Conservation (phyloP, 2,113 vertebrate genomes). For the Onychorhynchus coronatus region DNA sequence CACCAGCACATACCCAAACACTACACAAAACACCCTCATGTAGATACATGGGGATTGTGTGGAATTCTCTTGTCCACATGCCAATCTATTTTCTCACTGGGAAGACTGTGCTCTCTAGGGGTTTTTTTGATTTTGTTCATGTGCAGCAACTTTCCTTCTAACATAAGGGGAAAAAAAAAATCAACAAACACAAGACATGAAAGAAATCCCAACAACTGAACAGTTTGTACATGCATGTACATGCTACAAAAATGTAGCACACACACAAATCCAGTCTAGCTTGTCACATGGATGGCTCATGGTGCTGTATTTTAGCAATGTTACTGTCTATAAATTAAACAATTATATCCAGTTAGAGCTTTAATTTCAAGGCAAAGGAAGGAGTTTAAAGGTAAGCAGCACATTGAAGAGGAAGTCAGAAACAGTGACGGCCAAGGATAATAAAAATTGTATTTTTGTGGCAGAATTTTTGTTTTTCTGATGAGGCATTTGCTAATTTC, state of each 20-base stretch:
- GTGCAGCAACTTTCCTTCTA: neutral
- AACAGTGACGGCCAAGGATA: neutral
- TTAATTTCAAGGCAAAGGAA: neutral
- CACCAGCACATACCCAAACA: neutral
- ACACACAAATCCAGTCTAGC: neutral
- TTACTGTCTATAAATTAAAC: neutral
- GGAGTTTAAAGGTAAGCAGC: neutral
- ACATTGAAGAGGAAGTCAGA: neutral
- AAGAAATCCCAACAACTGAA: neutral
- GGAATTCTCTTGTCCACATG: neutral
- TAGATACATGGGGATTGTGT: fast-evolving
- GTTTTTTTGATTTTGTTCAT: neutral
- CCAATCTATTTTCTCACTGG: neutral
- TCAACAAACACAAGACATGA: neutral
- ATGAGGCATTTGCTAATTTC: neutral
- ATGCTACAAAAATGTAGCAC: neutral
- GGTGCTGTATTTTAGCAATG: neutral
- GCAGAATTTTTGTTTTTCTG: neutral
- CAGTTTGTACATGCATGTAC: neutral
- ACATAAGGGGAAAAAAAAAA: fast-evolving
- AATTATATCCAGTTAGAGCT: neutral
- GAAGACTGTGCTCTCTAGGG: neutral
- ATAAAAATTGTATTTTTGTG: neutral
- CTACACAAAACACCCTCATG: neutral
- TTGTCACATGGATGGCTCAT: neutral